Evolutionary conservation across 2,113 vertebrate genomes (phyloP).

Genomic region (Pongo pygmaeus): DNA sequence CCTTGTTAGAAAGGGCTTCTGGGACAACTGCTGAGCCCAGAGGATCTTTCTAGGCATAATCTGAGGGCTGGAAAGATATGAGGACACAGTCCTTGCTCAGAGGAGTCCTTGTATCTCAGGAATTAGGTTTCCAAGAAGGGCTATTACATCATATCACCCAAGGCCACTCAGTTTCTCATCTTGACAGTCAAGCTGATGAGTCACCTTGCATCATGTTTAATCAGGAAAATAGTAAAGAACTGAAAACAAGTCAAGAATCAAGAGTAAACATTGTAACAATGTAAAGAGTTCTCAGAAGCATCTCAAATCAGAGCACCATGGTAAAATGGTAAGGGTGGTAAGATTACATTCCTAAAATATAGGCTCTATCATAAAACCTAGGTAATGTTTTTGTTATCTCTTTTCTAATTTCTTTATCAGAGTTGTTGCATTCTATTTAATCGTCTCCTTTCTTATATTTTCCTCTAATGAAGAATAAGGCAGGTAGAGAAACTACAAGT

Average conservation of each 20-base stretch:
- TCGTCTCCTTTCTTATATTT: constrained; percentile 4
- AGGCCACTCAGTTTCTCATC: constrained; percentile 26
- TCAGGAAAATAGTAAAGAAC: constrained; percentile 38
- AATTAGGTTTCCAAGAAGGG: neutral
- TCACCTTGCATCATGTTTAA: constrained; percentile 53
- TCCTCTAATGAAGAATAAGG: constrained; percentile 8
- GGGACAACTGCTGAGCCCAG: neutral
- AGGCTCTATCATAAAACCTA: constrained; percentile 41
- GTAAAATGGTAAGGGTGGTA: neutral
- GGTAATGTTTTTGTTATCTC: neutral
- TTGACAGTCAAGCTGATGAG: constrained; percentile 24
- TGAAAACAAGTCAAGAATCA: constrained; percentile 42
- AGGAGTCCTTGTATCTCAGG: neutral
- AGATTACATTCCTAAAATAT: neutral
- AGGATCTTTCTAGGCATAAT: neutral
- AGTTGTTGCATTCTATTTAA: constrained; percentile 33
- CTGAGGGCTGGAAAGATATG: neutral
- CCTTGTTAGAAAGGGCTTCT: constrained; percentile 26
- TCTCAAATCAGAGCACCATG: neutral
- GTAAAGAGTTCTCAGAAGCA: constrained; percentile 23
- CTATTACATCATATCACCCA: constrained; percentile 2
- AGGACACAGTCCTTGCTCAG: neutral
- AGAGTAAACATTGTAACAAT: constrained; percentile 24
- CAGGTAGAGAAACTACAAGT: neutral
- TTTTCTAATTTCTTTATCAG: constrained; percentile 34